Percentiles rank a stretch among this genome's conserved stretches.
These are phyloP conservation scores for Cephus spinipes DNA, from an alignment of 2,888 invertebrate species.

Conservation along the genomic window DNA sequence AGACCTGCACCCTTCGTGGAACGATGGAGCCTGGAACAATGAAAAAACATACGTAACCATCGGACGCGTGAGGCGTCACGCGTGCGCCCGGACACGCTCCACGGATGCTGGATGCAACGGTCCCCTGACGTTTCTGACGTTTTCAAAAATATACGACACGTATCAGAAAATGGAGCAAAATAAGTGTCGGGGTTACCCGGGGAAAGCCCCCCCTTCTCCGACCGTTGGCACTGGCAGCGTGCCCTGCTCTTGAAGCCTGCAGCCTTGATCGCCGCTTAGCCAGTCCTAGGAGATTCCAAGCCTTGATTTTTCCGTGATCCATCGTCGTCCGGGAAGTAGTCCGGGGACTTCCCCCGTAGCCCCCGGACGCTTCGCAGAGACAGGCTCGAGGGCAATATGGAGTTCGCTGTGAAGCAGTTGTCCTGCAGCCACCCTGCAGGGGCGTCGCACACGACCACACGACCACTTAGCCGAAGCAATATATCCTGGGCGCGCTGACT, in stretches of 20 bases:
- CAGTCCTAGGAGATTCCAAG: background rate
- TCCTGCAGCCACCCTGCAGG: slow-evolving; percentile 12
- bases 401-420: background rate
- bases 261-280: no score
- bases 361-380: no score
- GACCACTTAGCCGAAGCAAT: slow-evolving; percentile 56
- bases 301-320: background rate
- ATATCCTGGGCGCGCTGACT: slow-evolving; percentile 60
- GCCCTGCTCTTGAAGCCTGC: no score
- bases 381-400: no score
- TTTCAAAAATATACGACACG: slow-evolving; percentile 31
- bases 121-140: slow-evolving; percentile 31
- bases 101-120: slow-evolving; percentile 11
- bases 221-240: no score
- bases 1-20: no score
- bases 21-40: no score
- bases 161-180: no score
- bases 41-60: background rate
- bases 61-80: background rate
- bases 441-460: slow-evolving; percentile 24
- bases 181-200: no score
- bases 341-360: no score
- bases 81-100: slow-evolving; percentile 12
- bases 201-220: no score
- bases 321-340: background rate